A percentile compares a stretch with the other conserved stretches of the same genome.
Conservation (phyloP, 2,113 vertebrate genomes). For the Gadus chalcogrammus region DNA sequence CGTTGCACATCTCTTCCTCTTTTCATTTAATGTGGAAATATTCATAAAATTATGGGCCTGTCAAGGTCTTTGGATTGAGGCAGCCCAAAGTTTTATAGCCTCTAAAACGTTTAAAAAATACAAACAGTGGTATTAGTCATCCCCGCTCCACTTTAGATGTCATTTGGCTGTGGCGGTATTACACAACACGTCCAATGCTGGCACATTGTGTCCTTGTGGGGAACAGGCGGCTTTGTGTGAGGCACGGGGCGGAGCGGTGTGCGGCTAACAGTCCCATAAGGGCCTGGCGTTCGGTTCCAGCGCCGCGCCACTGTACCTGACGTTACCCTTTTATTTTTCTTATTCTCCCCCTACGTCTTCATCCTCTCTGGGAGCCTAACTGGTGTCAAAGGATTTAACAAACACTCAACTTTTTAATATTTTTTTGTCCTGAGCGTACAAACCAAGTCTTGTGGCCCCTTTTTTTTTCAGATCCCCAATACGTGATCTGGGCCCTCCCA, state of each 20-base stretch:
- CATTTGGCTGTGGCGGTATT: slow-evolving; percentile 19
- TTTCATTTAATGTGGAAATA: slow-evolving; percentile 48
- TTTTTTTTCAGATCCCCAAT: slow-evolving; percentile 37
- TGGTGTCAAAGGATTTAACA: neutral
- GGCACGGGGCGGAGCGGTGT: slow-evolving; percentile 1
- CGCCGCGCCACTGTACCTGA: neutral
- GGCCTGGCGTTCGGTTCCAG: neutral
- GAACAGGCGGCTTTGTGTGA: slow-evolving; percentile 25
- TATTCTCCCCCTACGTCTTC: no score
- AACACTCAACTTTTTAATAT: neutral
- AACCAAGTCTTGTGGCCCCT: slow-evolving; percentile 15
- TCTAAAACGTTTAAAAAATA: slow-evolving; percentile 42
- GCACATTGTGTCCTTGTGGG: slow-evolving; percentile 9
- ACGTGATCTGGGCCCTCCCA: slow-evolving; percentile 45
- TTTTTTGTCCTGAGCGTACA: neutral
- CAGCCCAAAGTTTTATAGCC: slow-evolving; percentile 41
- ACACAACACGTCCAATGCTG: neutral
- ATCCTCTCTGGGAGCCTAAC: neutral
- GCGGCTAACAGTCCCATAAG: slow-evolving; percentile 8
- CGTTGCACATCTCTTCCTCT: slow-evolving; percentile 35
- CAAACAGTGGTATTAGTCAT: slow-evolving; percentile 54
- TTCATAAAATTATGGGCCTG: slow-evolving; percentile 40
- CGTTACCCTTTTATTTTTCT: slow-evolving; percentile 3
- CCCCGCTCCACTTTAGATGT: slow-evolving; percentile 17
- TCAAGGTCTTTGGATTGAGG: slow-evolving; percentile 47